Evolutionary conservation across 2,797 vertebrate species (phyloP).

Genomic region (Sebastes variabilis): DNA sequence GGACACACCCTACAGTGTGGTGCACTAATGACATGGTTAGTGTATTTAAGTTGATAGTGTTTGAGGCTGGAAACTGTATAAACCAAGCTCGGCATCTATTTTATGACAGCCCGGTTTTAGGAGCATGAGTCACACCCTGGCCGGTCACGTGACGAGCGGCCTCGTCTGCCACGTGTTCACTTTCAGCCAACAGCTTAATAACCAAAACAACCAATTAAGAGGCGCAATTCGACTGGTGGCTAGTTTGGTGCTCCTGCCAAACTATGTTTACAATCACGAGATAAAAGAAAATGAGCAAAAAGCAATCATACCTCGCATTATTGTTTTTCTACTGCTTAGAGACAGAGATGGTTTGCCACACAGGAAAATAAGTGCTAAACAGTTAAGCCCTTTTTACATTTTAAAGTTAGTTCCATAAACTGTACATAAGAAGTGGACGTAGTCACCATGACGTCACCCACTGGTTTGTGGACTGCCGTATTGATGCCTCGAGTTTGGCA

Average conservation of each 20-base stretch:
- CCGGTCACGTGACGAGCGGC: conserved; percentile 15
- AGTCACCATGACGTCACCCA: no score
- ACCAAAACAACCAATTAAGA: conserved; percentile 29
- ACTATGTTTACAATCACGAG: neutral
- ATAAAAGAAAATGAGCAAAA: neutral
- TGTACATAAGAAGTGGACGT: no score
- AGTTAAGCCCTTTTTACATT: neutral
- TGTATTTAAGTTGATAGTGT: conserved; percentile 58
- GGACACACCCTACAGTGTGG: conserved; percentile 62
- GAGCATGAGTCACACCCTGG: conserved; percentile 57
- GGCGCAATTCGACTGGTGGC: neutral
- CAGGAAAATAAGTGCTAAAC: neutral
- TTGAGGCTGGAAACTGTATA: conserved; percentile 59
- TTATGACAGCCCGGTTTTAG: conserved; percentile 46
- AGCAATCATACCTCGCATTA: neutral
- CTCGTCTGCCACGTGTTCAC: conserved; percentile 18
- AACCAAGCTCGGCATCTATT: conserved; percentile 56
- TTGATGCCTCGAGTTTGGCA: no score
- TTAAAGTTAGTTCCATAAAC: neutral
- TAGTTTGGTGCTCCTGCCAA: conserved; percentile 1
- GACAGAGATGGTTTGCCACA: neutral
- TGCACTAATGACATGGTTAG: conserved; percentile 68
- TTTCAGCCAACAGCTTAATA: conserved; percentile 33
- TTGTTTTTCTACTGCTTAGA: neutral
- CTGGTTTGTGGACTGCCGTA: no score